Base-by-base conservation (phyloP, 2,113 vertebrate species). In the Megaceryle maxima region DNA sequence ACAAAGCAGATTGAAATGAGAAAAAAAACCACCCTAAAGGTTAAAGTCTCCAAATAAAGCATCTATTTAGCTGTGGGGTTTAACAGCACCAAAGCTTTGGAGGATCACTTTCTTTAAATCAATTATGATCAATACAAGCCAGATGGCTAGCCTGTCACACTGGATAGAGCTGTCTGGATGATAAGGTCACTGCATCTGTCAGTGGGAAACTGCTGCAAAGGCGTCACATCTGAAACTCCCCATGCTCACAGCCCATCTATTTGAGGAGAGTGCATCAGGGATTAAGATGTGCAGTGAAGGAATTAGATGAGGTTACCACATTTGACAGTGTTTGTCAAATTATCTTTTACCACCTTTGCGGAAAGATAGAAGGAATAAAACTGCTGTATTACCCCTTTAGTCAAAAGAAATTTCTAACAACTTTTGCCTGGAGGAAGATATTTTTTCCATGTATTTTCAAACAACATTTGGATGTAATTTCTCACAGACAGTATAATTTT, bases 121-220 rank as follows among this genome's bases (percentile, higher is more conserved):
- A 95, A 77, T 97, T 74, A 41, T 92, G 97, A 98, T 98, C 93
- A 77, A 98, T 97, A 94, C 20, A 53, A 94, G 94, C 91, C 98
- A 98, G 98, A 96, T 98, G 98, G 97, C 88, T 21, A 37, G 87
- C 83, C 95, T 98, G 98, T 97, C 98, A 95, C 66, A 26, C 92
- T 43, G 82, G 87, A 97, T 95, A 94, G 96, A 97, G 95, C 95
- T 96, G 95, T 97, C 96, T 92, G 75, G 6, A 1, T 94, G 97
- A 98, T 97, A 97, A 98, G 98, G 98, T 98, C 98, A 98, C 91
- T 90, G 94, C 95, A 76, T 96, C 97, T 95, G 93, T 96, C 97
- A 93, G 86, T 3, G 57, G 91, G 95, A 97, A 96, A 80, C 60
- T 72, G 84, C 93, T 78, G 89, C 73, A 69, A 72, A 95, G 88